Base-by-base conservation (phyloP, 2,113 vertebrate genomes). In the Myotis brandtii region DNA sequence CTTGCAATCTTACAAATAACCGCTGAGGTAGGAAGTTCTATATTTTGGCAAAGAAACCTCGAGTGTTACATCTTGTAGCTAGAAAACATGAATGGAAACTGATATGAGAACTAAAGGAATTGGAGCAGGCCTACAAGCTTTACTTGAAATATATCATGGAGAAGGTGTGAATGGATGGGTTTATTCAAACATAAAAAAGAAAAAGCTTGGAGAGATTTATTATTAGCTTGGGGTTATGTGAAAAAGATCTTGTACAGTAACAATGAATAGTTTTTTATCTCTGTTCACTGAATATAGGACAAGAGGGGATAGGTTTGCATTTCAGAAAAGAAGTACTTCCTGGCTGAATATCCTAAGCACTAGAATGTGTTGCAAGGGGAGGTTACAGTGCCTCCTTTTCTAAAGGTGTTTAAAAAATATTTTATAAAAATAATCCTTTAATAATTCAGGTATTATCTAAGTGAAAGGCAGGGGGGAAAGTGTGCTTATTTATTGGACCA, bases 231-330 rank as follows among this genome's bases (percentile, higher is more conserved):
- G 9, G 5, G 52, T 76, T 92, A 50, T 86, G 64, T 77, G 64
- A 32, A 72, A 54, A 95, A 64, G 20, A 20, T 86, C 50, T 92
- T 54, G 5, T 43, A 52, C 3, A 43, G n/a, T 27, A 37, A 30
- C 16, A 80, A 4, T 76, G 84, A 96, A n/a, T 69, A 46, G 48
- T 43, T 77, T 69, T 86, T 86, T 64, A 46, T 46, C 9, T 77
- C 6, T 76, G 32, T 69, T 86, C 84, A 80, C 73, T 85, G 72
- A 85, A 86, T 70, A 62, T 59, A 85, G 85, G 72, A 81, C 50
- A 91, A 85, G 27, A 43, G 3, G 13, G 30, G 80, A 85, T 75
- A 85, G 34, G 50, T 73, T 92, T 89, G 69, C 83, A 92, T 54
- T 75, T 3, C 13, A 92, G 66, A 46, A 86, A 94, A 84, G 16